Base-by-base conservation (phyloP, 2,888 invertebrate genomes). In the Diaperis boleti region DNA sequence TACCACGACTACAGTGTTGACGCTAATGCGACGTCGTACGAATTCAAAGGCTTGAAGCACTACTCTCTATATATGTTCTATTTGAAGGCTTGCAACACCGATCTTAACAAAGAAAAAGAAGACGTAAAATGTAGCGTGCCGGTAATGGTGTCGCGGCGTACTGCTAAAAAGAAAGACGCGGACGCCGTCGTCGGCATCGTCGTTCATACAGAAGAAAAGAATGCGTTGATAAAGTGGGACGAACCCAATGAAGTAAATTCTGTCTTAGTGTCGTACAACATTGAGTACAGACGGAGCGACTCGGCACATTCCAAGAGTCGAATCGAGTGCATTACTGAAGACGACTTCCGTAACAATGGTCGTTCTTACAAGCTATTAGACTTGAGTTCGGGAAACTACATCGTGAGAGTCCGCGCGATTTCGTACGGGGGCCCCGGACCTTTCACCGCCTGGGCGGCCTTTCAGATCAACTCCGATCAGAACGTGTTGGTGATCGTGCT, bases 181-280 rank as follows among this genome's bases (percentile, higher is more conserved):
- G 86, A 86, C 69, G 72, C 81, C 35, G 61, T 81, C 0, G 77
- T 76, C 10, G 74, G 78, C 0, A 67, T 74, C n/a, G 66, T 62
- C 1, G 59, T 73, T 0, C 52, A 50, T 15, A 62, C 69, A 7
- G 65, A 72, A 8, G 57, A 66, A 0, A 64, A 69, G 4, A 61
- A 70, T 4, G 74, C 75, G 3, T 59, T 68, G 10, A 59, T 86
- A 1, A 69, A 68, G 2, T 92, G 92, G 90, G 77, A 79, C 0
- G 82, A 85, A 64, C 91, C 91, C 0, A 69, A 72, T n/a, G 66
- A 82, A 15, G 88, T 90, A 0, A 92, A 92, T 74, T 88, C 89
- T 0, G 73, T 87, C 1, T 85, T 90, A 3, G 81, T 90, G 4
- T 84, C 86, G 0, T 92, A 90, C 74, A 82, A 84, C 14, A 76